Evolutionary conservation across 1,140 invertebrate genomes (phyloP), one percentile per base, ranked within the genome.

Genomic region (Diuraphis noxia): DNA sequence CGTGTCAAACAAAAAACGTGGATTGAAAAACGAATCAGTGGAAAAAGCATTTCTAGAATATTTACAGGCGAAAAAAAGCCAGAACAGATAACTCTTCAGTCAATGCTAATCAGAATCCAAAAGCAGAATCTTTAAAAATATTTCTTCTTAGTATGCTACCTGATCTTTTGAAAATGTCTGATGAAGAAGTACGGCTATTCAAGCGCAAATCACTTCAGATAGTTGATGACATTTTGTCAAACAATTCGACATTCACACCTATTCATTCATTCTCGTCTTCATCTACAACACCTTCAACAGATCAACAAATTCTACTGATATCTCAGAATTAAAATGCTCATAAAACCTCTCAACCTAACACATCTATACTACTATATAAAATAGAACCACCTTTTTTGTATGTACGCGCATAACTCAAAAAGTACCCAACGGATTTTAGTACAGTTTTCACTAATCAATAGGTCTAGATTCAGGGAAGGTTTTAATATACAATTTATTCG

Each of bases 221-320:
- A 1, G 13, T 82, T 82, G 79, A 82, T 82, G 79, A 82, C 79
- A 82, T 82, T 82, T 82, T 82, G 25, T 82, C 79, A 40, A 23
- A 82, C 79, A 40, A 30, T 82, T 82, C 13, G 79, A 38, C 21
- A 30, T 82, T 40, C 79, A 82, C 77, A 38, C 36, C 77, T 79
- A 7, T 23, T 21, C 17, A 38, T 79, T 25, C 36, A 81, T 40
- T 81, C 7, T 40, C 79, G 23, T 40, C 36, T 23, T 81, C 79
- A 81, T 40, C 79, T 1, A 79, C 77, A 36, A 52, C 49, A 23
- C 77, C 77, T 21, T 38, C 77, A 79, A 81, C 21, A 40, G 19
- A 81, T 25, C 49, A 52, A 52, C 49, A 52, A 52, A 1, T 52
- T 52, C 49, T 52, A 52, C 49, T 52, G 49, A 52, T 52, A 52